A percentile compares a stretch with the other conserved stretches of the same genome.
Conservation (phyloP, 2,113 vertebrate species). For the Chloropsis cyanopogon region DNA sequence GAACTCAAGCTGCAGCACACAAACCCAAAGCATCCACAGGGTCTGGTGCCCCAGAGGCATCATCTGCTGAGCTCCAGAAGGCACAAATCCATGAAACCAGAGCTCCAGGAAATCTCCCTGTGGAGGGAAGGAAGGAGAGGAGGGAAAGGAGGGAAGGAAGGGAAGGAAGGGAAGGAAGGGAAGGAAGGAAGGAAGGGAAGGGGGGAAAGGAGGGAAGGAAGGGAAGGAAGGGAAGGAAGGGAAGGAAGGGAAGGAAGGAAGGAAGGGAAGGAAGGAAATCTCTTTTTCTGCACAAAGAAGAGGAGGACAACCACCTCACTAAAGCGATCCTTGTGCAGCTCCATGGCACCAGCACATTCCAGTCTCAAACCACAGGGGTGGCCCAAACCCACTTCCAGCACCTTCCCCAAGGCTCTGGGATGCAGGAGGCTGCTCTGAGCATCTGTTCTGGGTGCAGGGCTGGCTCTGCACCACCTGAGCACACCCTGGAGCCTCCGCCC, state of each 20-base stretch:
- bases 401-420: not conserved
- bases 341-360: accelerated
- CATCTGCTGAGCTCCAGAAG: not conserved
- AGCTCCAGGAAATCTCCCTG: too few relatives aligned
- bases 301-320: not conserved
- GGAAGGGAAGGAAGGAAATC: not conserved
- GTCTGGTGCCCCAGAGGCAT: not conserved
- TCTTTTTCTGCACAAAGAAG: accelerated
- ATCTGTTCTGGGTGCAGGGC: not conserved
- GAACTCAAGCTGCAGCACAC: not conserved
- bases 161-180: too few relatives aligned
- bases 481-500: not conserved
- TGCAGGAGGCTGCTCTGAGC: not conserved
- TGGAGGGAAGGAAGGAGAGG: accelerated
- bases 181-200: not conserved
- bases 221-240: too few relatives aligned
- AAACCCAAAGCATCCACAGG: accelerated
- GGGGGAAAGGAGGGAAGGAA: too few relatives aligned
- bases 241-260: too few relatives aligned
- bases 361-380: not conserved
- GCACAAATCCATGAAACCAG: accelerated
- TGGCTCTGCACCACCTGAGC: not conserved
- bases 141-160: too few relatives aligned
- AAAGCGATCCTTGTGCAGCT: accelerated
- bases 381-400: not conserved